A percentile compares a stretch with the other conserved stretches of the same genome.
These are phyloP conservation scores for Lycopodina hypogea DNA, from an alignment of 37 sponge, comb jelly and placozoan species.

Conservation along the genomic window DNA sequence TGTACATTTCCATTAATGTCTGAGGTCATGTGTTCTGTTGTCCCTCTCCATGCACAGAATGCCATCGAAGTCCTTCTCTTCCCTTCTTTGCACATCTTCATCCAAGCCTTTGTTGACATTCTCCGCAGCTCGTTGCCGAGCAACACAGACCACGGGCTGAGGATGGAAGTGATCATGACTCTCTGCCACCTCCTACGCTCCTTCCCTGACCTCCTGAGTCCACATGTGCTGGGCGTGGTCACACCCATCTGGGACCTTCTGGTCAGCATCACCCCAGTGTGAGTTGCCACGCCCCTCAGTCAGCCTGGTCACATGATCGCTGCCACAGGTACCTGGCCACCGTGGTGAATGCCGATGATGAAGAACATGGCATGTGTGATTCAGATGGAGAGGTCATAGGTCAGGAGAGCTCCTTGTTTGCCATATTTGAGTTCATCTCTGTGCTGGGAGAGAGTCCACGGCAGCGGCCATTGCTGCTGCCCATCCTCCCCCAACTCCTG, in stretches of 20 bases:
- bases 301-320: background rate
- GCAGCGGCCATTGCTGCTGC: constrained; percentile 39
- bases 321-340: constrained; percentile 25
- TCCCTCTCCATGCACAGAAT: background rate
- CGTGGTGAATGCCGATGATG: constrained; percentile 33
- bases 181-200: constrained; percentile 41
- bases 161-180: constrained; percentile 56
- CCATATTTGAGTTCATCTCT: constrained; percentile 65
- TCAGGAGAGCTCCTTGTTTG: constrained; percentile 42
- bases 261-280: constrained; percentile 24
- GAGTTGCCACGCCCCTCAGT: background rate
- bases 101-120: constrained; percentile 41
- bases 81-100: constrained; percentile 28
- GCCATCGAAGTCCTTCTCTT: constrained; percentile 22
- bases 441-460: constrained; percentile 29
- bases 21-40: too few relatives aligned
- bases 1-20: too few relatives aligned
- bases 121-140: constrained; percentile 13
- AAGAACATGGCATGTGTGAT: constrained; percentile 36
- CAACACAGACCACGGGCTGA: constrained; percentile 46
- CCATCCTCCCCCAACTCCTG: constrained; percentile 55
- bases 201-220: constrained; percentile 46
- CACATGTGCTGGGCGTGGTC: constrained; percentile 31
- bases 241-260: constrained; percentile 66
- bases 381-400: constrained; percentile 61